These are phyloP conservation scores for Mystacides longicornis DNA, from an alignment of 2,888 invertebrate genomes.

Conservation along the genomic window DNA sequence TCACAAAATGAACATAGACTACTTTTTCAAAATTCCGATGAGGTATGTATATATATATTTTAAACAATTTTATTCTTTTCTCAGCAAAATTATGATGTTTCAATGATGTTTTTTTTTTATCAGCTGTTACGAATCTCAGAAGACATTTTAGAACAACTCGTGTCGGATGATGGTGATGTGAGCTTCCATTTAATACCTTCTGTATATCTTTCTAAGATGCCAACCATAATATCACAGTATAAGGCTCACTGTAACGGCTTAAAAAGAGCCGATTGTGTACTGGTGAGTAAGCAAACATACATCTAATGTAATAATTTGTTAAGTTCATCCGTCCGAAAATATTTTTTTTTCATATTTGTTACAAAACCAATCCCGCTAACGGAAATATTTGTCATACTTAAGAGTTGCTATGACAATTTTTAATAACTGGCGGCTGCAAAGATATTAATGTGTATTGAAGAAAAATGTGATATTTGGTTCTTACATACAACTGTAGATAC, in stretches of 20 bases:
- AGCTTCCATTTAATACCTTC: slow-evolving; percentile 60
- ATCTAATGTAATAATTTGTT: too few species aligned
- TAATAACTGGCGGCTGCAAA: too few species aligned
- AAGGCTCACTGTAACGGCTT: slow-evolving; percentile 77
- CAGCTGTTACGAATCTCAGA: slow-evolving; percentile 69
- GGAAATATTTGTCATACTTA: too few species aligned
- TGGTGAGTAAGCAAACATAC: slow-evolving; percentile 53
- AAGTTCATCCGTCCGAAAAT: too few species aligned
- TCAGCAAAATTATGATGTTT: slow-evolving; percentile 3
- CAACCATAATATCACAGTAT: slow-evolving; percentile 68
- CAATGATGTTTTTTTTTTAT: slow-evolving; percentile 24
- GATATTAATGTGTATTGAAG: too few species aligned
- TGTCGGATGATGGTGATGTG: slow-evolving; percentile 67
- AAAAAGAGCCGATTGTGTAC: slow-evolving; percentile 76
- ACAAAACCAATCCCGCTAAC: too few species aligned
- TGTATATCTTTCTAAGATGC: slow-evolving; percentile 66
- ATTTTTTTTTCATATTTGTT: too few species aligned
- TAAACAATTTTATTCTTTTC: neutral
- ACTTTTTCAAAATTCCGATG: slow-evolving; percentile 80
- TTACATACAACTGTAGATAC: too few species aligned
- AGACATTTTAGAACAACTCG: slow-evolving; percentile 68
- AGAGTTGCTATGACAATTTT: too few species aligned
- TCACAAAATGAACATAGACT: slow-evolving; percentile 69
- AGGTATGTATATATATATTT: slow-evolving; percentile 41
- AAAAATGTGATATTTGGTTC: too few species aligned